Percentiles rank a stretch among this genome's conserved stretches.
Evolutionary conservation across 2,797 vertebrate genomes (phyloP).

Genomic region (Dermochelys coriacea): DNA sequence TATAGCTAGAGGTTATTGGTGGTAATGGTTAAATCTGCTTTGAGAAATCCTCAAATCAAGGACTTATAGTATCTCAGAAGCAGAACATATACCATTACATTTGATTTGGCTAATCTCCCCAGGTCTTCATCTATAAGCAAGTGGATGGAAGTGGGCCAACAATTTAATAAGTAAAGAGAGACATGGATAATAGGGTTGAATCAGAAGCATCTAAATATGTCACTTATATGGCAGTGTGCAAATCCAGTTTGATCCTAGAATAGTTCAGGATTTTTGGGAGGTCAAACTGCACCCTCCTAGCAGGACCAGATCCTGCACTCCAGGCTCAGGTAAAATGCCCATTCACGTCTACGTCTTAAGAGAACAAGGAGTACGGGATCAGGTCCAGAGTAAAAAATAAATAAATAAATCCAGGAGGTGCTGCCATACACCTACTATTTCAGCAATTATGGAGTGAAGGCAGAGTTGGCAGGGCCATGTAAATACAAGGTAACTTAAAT

Average conservation of each 20-base stretch:
- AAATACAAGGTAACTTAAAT: not conserved
- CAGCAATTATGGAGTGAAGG: not conserved
- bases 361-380: not conserved
- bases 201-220: not conserved
- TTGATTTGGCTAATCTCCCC: not conserved
- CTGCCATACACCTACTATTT: not conserved
- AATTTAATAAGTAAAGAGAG: not conserved
- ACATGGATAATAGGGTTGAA: not conserved
- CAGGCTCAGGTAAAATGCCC: not conserved
- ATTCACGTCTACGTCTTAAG: not conserved
- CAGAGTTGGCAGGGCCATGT: not conserved
- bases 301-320: not conserved
- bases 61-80: constrained; percentile 7
- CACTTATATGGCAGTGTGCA: not conserved
- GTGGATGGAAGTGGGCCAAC: constrained; percentile 12
- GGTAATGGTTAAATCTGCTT: not conserved
- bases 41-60: not conserved
- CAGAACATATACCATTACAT: not conserved
- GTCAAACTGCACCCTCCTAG: not conserved
- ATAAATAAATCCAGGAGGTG: not conserved
- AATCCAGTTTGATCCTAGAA: not conserved
- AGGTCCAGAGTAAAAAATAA: not conserved
- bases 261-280: not conserved
- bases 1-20: not conserved
- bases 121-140: constrained; percentile 14